Percentiles rank a stretch among this genome's conserved stretches.
Evolutionary conservation across 2,888 invertebrate genomes (phyloP).

Genomic region (Tetranychus piercei): DNA sequence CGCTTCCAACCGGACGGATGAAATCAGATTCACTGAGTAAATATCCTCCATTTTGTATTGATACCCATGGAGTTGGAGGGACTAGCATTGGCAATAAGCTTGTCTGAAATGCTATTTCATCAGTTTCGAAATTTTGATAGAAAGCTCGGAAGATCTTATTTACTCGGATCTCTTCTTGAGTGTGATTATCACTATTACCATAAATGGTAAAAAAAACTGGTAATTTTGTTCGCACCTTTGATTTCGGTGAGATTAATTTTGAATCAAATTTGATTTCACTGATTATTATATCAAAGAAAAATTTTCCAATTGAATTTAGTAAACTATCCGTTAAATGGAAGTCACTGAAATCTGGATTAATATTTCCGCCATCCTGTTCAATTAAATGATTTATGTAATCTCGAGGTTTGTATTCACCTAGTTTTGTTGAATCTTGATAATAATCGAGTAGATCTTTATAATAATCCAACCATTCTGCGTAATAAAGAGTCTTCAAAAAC

Average conservation of each 20-base stretch:
- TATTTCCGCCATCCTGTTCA: conserved; percentile 11
- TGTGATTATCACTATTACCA: neutral
- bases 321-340: conserved; percentile 23
- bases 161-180: conserved; percentile 45
- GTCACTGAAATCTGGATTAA: conserved; percentile 15
- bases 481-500: conserved; percentile 11
- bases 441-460: conserved; percentile 19
- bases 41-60: conserved; percentile 51
- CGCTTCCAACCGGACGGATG: conserved; percentile 44
- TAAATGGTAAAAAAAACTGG: conserved; percentile 15
- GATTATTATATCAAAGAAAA: conserved; percentile 66
- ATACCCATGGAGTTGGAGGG: conserved; percentile 71
- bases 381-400: conserved; percentile 25
- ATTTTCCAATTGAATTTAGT: conserved; percentile 47
- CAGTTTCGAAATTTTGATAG: conserved; percentile 47
- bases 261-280: conserved; percentile 64
- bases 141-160: conserved; percentile 56
- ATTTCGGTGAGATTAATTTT: conserved; percentile 43
- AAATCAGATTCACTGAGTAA: conserved; percentile 43
- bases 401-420: conserved; percentile 22
- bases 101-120: conserved; percentile 52
- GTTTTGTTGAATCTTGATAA: conserved; percentile 18
- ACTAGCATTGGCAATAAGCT: conserved; percentile 51
- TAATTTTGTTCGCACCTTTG: conserved; percentile 29
- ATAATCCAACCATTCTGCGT: conserved; percentile 20